Conservation (phyloP, 1,140 invertebrate species). For the Glossosoma conforme region DNA sequence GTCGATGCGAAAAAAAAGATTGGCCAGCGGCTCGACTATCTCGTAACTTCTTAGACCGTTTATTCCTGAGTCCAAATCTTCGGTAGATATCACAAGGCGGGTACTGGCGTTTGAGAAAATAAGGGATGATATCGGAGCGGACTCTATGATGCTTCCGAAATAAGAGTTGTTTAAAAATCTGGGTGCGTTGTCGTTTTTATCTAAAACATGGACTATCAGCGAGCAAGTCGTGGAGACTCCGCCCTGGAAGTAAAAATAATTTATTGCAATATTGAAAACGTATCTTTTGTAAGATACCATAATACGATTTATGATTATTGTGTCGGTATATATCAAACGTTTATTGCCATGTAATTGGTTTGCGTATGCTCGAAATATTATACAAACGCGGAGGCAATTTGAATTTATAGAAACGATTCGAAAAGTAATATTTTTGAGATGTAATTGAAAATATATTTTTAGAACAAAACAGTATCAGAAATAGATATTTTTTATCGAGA, state of each 20-base stretch:
- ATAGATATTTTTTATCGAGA: too few species aligned
- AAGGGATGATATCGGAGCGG: slow-evolving; percentile 64
- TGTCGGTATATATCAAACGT: too few species aligned
- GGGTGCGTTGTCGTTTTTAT: slow-evolving; percentile 76
- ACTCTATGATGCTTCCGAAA: slow-evolving; percentile 69
- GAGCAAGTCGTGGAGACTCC: slow-evolving; percentile 55
- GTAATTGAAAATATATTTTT: too few species aligned
- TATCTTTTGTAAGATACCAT: neutral
- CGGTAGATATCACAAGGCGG: slow-evolving; percentile 69
- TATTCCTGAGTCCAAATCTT: slow-evolving; percentile 68
- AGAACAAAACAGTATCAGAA: too few species aligned
- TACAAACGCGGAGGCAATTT: too few species aligned
- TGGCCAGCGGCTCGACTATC: slow-evolving; percentile 67
- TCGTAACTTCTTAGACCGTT: slow-evolving; percentile 77
- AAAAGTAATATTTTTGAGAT: too few species aligned
- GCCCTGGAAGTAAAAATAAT: slow-evolving; percentile 24
- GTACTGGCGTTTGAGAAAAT: slow-evolving; percentile 55
- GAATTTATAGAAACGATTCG: too few species aligned
- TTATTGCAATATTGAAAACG: too few species aligned
- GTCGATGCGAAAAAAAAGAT: slow-evolving; percentile 75
- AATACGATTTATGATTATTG: too few species aligned
- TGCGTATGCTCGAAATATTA: too few species aligned
- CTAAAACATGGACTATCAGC: slow-evolving; percentile 64
- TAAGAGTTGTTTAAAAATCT: slow-evolving; percentile 65
- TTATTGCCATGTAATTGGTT: too few species aligned